A percentile compares a stretch with the other conserved stretches of the same genome.
phyloP scores from a whole-genome alignment of 2,113 vertebrate genomes.

The Elephas maximus region DNA sequence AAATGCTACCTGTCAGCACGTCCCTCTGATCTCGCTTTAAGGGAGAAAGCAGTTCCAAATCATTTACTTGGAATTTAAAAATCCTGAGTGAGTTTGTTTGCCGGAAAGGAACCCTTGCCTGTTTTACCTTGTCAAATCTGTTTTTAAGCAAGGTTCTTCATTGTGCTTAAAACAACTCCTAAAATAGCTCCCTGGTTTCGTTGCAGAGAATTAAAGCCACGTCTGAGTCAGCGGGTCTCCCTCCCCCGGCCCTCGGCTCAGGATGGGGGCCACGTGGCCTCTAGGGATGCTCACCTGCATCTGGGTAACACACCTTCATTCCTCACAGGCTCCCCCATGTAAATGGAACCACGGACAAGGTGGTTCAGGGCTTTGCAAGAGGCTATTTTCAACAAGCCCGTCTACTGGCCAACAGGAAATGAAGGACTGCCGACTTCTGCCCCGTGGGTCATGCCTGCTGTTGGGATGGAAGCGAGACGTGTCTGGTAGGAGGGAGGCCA shows the following conservation, averaged over 20 bases:
- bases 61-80: slow-evolving; percentile 85
- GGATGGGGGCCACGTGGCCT: neutral
- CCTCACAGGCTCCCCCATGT: neutral
- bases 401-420: neutral
- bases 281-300: slow-evolving; percentile 41
- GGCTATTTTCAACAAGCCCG: neutral
- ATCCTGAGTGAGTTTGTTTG: slow-evolving; percentile 84
- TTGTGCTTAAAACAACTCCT: slow-evolving; percentile 84
- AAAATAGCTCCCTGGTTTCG: slow-evolving; percentile 84
- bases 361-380: neutral
- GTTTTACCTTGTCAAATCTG: slow-evolving; percentile 85
- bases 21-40: slow-evolving; percentile 80
- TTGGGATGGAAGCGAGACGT: slow-evolving; percentile 50
- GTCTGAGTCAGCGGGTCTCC: slow-evolving; percentile 79
- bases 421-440: neutral
- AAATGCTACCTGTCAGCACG: slow-evolving; percentile 84
- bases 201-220: slow-evolving; percentile 78
- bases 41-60: slow-evolving; percentile 83
- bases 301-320: slow-evolving; percentile 50
- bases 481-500: slow-evolving; percentile 66
- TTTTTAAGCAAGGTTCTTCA: slow-evolving; percentile 86
- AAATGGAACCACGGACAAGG: neutral
- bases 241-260: neutral
- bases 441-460: slow-evolving; percentile 25
- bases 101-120: slow-evolving; percentile 85